Evolutionary conservation across 2,888 invertebrate species (phyloP), one percentile per base, ranked within the genome.

Genomic region (Frankliniella intonsa): DNA sequence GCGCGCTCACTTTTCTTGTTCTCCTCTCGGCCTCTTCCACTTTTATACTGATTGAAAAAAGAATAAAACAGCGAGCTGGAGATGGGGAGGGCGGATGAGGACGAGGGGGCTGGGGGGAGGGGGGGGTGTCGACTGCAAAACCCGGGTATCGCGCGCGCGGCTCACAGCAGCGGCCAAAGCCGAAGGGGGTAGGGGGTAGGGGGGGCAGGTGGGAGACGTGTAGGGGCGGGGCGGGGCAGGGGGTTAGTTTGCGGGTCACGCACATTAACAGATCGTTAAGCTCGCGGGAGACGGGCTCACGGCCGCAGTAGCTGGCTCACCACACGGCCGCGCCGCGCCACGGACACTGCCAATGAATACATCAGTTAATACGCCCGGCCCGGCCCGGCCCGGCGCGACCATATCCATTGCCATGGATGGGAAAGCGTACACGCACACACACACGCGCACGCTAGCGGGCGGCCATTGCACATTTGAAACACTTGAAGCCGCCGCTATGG

Each of bases 231-330:
- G 55, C 9, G 17, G 5, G 3, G 14, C 19, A 19, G 17, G 62
- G 62, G 62, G 14, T 17, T 7, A 14, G 62, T 17, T 11, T 17
- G 62, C 7, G n/a, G 62, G n/a, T 62, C 62, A 62, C 62, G 62
- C 62, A 62, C 62, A 62, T 62, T 62, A 62, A 62, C 62, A 17
- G 62, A 62, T 62, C 62, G 62, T 62, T 62, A 62, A 62, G 62
- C 62, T 14, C 62, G 55, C 55, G 12, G 55, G 55, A 55, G 55
- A 55, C 55, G 12, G 55, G 38, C 38, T 38, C 38, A 38, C 38
- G 38, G 17, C 55, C 12, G 55, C 55, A 55, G 55, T 55, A 55
- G 55, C 3, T 14, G 55, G 12, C 12, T 55, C 17, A 55, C 55
- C 17, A 14, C 55, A 38, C 38, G 38, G 38, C 38, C 38, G 38